phyloP scores from a whole-genome alignment of 2,113 vertebrate species.

The Laticauda colubrina region DNA sequence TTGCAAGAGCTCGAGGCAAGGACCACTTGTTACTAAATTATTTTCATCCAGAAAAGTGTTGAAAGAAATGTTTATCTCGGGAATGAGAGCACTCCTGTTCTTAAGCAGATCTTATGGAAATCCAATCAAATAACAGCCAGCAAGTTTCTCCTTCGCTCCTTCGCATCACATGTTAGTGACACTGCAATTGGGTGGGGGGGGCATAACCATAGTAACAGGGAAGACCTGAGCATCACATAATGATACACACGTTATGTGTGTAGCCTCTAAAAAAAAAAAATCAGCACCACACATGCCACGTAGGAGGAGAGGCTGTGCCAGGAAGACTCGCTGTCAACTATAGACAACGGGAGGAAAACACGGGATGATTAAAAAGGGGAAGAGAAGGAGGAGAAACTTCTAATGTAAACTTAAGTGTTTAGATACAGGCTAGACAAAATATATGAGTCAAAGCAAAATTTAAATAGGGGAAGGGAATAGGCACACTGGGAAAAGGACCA shows the following conservation, averaged over 20 bases:
- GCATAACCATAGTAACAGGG: not conserved
- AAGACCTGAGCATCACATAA: not conserved
- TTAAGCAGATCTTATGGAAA: constrained; percentile 43
- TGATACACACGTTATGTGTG: not conserved
- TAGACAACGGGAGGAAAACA: not conserved
- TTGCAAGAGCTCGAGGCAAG: constrained; percentile 47
- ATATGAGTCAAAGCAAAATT: not conserved
- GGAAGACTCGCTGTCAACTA: not conserved
- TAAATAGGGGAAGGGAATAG: not conserved
- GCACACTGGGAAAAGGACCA: not conserved
- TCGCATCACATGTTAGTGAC: constrained; percentile 4
- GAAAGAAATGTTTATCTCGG: constrained; percentile 39
- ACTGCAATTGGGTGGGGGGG: not conserved
- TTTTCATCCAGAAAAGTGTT: constrained; percentile 13
- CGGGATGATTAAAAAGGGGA: not conserved
- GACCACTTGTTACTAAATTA: constrained; percentile 65
- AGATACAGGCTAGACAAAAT: not conserved
- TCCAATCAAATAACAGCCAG: not conserved
- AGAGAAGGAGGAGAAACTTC: not conserved
- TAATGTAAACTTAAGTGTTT: not conserved
- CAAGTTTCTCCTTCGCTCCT: constrained; percentile 38
- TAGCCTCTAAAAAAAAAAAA: not conserved
- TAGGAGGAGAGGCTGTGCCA: not conserved
- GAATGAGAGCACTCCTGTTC: constrained; percentile 28
- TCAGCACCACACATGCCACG: not conserved